Conservation (phyloP, 2,797 vertebrate species). For the Brachyalestes nurse region DNA sequence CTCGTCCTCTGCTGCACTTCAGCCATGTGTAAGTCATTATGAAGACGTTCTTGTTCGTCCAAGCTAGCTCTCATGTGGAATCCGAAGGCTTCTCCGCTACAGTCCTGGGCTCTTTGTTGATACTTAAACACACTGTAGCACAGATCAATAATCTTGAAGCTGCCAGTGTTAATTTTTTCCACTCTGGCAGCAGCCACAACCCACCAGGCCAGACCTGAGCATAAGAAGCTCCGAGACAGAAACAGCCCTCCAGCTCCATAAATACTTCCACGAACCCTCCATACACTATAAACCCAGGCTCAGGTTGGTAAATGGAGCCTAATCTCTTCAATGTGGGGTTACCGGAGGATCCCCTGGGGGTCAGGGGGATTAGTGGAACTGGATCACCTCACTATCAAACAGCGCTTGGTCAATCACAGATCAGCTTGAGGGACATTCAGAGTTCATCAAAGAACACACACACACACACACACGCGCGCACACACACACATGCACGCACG, state of each 20-base stretch:
- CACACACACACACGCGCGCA: no score
- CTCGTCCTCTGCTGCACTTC: not conserved
- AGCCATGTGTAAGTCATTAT: slow-evolving; percentile 1
- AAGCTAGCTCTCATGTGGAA: not conserved
- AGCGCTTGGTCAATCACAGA: no score
- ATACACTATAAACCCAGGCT: not conserved
- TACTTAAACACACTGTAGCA: slow-evolving; percentile 15
- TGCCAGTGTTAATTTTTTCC: slow-evolving; percentile 29
- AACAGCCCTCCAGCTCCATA: not conserved
- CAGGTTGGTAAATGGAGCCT: not conserved
- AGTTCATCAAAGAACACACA: no score
- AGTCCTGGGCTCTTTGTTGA: not conserved
- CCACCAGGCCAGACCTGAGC: not conserved
- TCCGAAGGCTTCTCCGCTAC: not conserved
- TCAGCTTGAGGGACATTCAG: no score
- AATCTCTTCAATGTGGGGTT: not conserved
- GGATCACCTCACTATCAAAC: no score
- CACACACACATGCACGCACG: no score
- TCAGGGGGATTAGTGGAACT: not conserved
- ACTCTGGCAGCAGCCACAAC: not conserved
- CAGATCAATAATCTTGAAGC: not conserved
- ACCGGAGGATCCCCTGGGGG: not conserved
- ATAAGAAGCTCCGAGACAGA: not conserved
- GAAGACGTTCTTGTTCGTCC: slow-evolving; percentile 9
- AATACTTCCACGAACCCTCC: not conserved